Evolutionary conservation across 53 echinoderm and acorn worm genomes (phyloP).

Genomic region (Zoroaster sp.): DNA sequence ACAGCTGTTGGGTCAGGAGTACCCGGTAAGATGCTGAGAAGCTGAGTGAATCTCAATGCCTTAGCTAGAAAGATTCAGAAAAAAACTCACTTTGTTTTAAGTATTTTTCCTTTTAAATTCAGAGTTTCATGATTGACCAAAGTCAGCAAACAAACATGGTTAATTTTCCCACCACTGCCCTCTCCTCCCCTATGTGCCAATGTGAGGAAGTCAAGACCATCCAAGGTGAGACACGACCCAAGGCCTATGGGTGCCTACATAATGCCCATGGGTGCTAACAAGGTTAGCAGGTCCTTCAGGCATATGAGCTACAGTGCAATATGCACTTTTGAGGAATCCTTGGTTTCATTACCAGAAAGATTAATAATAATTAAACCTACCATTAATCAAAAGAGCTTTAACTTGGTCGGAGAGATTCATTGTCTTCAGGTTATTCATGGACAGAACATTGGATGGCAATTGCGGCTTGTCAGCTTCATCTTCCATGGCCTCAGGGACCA

Average conservation of each 20-base stretch:
- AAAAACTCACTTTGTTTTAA: background rate
- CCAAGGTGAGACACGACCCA: no score
- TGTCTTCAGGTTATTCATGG: conserved; percentile 86
- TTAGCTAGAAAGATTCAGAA: conserved; percentile 85
- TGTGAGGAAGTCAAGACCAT: no score
- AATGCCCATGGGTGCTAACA: no score
- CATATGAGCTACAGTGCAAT: no score
- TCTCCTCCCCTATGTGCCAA: no score
- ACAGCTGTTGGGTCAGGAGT: conserved; percentile 70
- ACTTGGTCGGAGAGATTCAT: conserved; percentile 89
- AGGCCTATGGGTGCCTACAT: no score
- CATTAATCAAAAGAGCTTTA: conserved; percentile 80
- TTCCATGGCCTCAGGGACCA: conserved; percentile 76
- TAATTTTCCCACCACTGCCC: no score
- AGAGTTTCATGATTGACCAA: no score
- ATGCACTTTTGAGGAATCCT: background rate
- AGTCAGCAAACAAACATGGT: no score
- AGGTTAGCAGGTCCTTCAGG: no score
- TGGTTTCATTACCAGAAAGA: background rate
- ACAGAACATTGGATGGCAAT: conserved; percentile 87
- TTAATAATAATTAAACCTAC: conserved; percentile 46
- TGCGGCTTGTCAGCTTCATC: conserved; percentile 74
- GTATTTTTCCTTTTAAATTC: background rate
- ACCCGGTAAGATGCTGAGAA: conserved; percentile 74
- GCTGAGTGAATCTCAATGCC: conserved; percentile 79